Evolutionary conservation across 1,140 invertebrate genomes (phyloP), one percentile per base, ranked within the genome.

Genomic region (Saxidomus purpurata): DNA sequence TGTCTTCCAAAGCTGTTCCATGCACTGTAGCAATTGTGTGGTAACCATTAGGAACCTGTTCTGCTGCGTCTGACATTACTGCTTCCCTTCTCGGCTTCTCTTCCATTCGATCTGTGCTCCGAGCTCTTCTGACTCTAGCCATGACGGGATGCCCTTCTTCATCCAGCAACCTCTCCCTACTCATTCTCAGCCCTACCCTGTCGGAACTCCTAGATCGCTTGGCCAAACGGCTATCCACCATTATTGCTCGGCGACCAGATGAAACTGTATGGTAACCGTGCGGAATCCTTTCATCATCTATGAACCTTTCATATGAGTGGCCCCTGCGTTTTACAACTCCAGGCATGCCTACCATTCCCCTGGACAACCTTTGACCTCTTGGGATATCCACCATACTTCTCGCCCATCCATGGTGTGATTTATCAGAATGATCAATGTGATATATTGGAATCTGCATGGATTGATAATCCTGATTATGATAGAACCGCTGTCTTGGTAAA

Each of bases 361-460:
- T 74, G 13, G 85, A 87, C 36, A 55, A 77, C 47, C 85, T 25
- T 36, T 79, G 71, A 79, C 47, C 85, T 59, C 85, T 74, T 0
- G 85, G 85, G 19, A 87, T 87, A 59, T 87, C 85, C 4, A 87
- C 85, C 85, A 87, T 87, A 49, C 85, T 87, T 77, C 85, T 67
- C 4, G 52, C 55, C 85, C 85, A 87, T 36, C 85, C 85, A 40
- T 55, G 52, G 6, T 47, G 49, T 15, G 28, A 34, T 22, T 36
- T 49, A 31, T 87, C 85, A 28, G 76, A 13, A 63, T 87, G 85
- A 36, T 87, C 85, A 17, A 87, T 74, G 40, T 87, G 85, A 59
- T 87, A 87, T 55, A 87, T 87, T 0, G 85, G 85, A 40, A 87
- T 63, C 52, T 40, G 63, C 11, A n/a, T 3, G 31, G 63, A 82